Percentiles rank a stretch among this genome's conserved stretches.
These are phyloP conservation scores for Ephydatia muelleri DNA, from an alignment of 37 sponge, comb jelly and placozoan species.

Conservation along the genomic window DNA sequence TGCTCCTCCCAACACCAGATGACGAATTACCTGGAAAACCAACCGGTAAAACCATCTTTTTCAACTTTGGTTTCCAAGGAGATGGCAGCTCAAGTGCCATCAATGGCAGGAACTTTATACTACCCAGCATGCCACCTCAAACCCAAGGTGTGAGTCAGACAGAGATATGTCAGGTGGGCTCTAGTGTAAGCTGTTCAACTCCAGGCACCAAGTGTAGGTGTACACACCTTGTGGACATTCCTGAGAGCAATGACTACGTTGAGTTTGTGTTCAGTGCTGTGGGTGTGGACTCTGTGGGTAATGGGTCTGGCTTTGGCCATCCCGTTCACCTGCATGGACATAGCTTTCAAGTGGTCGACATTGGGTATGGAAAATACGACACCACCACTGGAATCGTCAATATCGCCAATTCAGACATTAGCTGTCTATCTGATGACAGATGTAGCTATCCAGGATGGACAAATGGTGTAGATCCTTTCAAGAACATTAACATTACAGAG, in stretches of 20 bases:
- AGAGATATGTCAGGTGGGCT: too few species aligned
- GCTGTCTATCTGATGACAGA: constrained; percentile 11
- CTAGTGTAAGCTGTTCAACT: too few species aligned
- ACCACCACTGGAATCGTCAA: constrained; percentile 11
- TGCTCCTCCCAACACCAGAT: not conserved
- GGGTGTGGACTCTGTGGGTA: not conserved
- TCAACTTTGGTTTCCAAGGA: constrained; percentile 86
- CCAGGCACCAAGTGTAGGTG: not conserved
- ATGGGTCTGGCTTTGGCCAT: constrained; percentile 30
- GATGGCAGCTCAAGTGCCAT: constrained; percentile 51
- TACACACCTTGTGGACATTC: constrained; percentile 3
- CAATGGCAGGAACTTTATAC: constrained; percentile 68
- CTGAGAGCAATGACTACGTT: not conserved
- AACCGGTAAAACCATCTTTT: constrained; percentile 38
- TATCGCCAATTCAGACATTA: not conserved
- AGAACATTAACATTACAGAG: not conserved
- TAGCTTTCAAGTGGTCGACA: constrained; percentile 53
- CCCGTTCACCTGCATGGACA: constrained; percentile 85
- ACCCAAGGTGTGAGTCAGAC: not conserved
- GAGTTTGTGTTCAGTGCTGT: constrained; percentile 31
- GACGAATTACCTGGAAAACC: not conserved
- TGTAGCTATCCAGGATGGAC: constrained; percentile 14
- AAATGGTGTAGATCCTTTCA: not conserved
- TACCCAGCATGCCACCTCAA: constrained; percentile 56
- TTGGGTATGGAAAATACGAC: constrained; percentile 65